Conservation (phyloP, 2,797 vertebrate genomes). For the Diglossa cyanea region DNA sequence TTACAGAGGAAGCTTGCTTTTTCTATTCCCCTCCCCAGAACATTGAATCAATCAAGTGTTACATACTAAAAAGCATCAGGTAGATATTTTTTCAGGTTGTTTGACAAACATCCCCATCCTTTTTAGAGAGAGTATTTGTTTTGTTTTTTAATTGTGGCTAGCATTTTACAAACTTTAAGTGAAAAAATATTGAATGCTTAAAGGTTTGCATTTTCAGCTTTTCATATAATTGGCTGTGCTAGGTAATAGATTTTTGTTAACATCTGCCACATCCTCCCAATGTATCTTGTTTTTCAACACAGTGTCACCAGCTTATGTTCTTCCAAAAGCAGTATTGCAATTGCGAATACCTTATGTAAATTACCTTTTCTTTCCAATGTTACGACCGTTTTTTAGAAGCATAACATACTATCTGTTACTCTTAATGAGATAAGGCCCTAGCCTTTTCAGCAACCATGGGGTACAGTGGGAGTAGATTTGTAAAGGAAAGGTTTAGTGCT, state of each 20-base stretch:
- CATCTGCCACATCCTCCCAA: neutral
- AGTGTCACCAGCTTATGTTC: neutral
- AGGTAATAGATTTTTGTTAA: neutral
- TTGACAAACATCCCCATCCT: neutral
- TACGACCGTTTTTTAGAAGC: neutral
- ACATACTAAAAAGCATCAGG: neutral
- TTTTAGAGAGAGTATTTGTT: neutral
- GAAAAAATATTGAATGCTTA: neutral
- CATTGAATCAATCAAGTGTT: neutral
- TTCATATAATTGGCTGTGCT: neutral
- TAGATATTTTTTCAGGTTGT: neutral
- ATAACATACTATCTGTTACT: neutral
- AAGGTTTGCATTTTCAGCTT: neutral
- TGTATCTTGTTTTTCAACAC: neutral
- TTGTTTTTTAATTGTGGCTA: neutral
- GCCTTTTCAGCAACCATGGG: neutral
- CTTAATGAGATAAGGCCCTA: neutral
- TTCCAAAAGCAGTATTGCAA: neutral
- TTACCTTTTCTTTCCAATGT: neutral
- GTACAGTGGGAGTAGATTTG: neutral
- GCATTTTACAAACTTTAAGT: neutral
- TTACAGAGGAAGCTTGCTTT: neutral
- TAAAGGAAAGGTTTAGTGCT: neutral
- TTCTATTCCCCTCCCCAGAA: neutral
- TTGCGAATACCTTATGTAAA: neutral